Evolutionary conservation across 2,888 invertebrate species (phyloP).

Genomic region (Ophraella communa): DNA sequence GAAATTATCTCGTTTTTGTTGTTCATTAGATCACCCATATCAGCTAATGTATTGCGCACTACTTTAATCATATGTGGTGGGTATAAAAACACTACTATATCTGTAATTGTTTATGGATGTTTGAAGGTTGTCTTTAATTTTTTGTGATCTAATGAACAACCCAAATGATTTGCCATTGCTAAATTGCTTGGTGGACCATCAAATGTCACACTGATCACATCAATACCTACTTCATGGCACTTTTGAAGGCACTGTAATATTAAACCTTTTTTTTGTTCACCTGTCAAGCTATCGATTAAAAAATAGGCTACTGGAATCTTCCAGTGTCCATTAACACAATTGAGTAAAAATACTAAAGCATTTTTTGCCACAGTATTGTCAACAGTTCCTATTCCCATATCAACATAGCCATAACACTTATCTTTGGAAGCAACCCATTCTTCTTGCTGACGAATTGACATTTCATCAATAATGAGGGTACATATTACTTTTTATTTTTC

Average conservation of each 20-base stretch:
- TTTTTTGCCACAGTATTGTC: not conserved
- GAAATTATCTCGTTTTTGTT: not conserved
- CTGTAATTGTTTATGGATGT: slow-evolving; percentile 2
- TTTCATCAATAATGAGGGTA: not conserved
- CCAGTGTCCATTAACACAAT: not conserved
- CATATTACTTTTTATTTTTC: not conserved
- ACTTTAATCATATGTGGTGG: no score
- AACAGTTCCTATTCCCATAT: no score
- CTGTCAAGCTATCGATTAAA: not conserved
- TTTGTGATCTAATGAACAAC: slow-evolving; percentile 5
- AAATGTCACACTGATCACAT: no score
- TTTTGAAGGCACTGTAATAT: not conserved
- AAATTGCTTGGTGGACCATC: slow-evolving; percentile 4
- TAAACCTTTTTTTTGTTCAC: not conserved
- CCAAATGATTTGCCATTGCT: slow-evolving; percentile 12
- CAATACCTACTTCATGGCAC: no score
- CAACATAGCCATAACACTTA: no score
- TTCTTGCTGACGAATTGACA: not conserved
- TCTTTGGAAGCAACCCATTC: no score
- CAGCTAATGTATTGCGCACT: not conserved
- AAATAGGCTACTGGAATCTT: not conserved
- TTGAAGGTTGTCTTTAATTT: slow-evolving; percentile 14
- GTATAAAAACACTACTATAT: not conserved
- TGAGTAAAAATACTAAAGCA: not conserved
- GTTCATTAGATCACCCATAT: not conserved